Evolutionary conservation across 1,140 invertebrate species (phyloP).

Genomic region (Megalonaias nervosa): DNA sequence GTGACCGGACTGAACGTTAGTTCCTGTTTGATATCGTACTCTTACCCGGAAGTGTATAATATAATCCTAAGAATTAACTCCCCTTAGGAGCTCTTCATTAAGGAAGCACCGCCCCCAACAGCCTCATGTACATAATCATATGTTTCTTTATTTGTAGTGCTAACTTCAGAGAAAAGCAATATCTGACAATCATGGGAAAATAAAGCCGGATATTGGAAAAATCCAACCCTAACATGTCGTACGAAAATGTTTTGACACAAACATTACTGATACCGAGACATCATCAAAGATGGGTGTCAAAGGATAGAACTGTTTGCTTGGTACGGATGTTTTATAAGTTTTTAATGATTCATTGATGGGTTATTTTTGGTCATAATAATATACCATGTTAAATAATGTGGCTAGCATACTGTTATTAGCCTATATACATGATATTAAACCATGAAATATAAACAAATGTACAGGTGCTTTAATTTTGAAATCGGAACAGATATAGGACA

Average conservation of each 20-base stretch:
- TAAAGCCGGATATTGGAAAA: neutral
- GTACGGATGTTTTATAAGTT: conserved; percentile 6
- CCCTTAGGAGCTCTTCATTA: no score
- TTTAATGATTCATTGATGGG: neutral
- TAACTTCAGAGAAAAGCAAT: no score
- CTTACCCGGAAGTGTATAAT: no score
- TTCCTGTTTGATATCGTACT: no score
- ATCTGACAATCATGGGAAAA: no score
- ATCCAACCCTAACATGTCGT: neutral
- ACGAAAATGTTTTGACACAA: conserved; percentile 14
- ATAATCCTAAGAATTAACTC: no score
- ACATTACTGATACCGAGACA: conserved; percentile 25
- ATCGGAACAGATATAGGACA: neutral
- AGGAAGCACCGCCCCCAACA: no score
- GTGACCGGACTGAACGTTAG: no score
- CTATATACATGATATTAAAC: neutral
- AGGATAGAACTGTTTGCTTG: conserved; percentile 22
- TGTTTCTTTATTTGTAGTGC: no score
- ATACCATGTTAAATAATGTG: neutral
- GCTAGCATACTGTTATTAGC: neutral
- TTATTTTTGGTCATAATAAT: no score
- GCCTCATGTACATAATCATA: no score
- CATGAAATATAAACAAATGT: neutral
- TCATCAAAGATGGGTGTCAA: conserved; percentile 20
- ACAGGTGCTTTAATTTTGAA: no score